phyloP scores from a whole-genome alignment of 92 coral and sea anemone species.

The Porites cylindrica region DNA sequence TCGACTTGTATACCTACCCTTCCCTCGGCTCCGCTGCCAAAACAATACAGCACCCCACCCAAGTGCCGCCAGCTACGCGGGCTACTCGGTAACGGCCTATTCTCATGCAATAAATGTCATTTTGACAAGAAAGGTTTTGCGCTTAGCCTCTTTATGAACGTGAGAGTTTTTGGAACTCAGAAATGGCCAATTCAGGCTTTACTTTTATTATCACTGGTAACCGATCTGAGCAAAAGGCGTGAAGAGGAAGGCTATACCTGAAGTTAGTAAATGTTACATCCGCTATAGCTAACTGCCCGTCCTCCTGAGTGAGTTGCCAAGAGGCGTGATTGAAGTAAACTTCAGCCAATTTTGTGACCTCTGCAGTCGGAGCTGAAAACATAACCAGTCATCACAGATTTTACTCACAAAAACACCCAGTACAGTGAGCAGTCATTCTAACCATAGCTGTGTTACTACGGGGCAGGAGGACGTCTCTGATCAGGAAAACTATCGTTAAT shows the following conservation, averaged over 20 bases:
- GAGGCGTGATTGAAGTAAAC: constrained; percentile 94
- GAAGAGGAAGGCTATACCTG: constrained; percentile 64
- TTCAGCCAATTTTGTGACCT: constrained; percentile 92
- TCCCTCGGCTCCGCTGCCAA: too few relatives aligned
- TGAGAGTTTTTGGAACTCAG: too few relatives aligned
- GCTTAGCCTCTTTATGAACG: too few relatives aligned
- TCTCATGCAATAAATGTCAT: too few relatives aligned
- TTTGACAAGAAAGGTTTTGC: too few relatives aligned
- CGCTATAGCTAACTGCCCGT: constrained; percentile 95
- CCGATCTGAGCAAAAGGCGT: not conserved
- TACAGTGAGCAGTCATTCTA: not conserved
- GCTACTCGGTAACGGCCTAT: too few relatives aligned
- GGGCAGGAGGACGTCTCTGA: not conserved
- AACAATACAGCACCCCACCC: too few relatives aligned
- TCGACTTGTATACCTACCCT: too few relatives aligned
- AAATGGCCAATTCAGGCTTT: too few relatives aligned
- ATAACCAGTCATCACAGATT: not conserved
- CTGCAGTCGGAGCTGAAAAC: constrained; percentile 84
- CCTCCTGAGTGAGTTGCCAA: constrained; percentile 96
- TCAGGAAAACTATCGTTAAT: too few relatives aligned
- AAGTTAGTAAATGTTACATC: constrained; percentile 88
- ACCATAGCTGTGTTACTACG: not conserved
- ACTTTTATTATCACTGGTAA: not conserved
- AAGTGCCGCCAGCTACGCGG: too few relatives aligned
- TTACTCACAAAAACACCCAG: not conserved